phyloP scores from a whole-genome alignment of 2,888 invertebrate genomes.

The Lochmaea crataegi region DNA sequence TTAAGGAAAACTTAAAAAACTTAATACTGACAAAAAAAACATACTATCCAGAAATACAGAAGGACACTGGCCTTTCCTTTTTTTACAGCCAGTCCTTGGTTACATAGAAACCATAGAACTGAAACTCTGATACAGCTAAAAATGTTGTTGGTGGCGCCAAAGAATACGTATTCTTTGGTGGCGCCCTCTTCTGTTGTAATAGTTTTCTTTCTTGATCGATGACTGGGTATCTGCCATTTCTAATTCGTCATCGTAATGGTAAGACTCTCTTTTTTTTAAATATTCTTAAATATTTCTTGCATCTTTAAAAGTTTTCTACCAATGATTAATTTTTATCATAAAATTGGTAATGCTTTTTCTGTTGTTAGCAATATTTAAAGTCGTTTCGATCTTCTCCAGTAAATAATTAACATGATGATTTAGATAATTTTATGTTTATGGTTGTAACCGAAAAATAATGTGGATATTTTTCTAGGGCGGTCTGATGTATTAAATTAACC shows the following conservation, averaged over 20 bases:
- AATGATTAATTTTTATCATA: not conserved
- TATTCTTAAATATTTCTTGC: not conserved
- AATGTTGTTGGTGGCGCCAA: not conserved
- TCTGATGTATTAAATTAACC: slow-evolving; percentile 67
- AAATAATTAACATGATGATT: slow-evolving; percentile 70
- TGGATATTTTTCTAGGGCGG: slow-evolving; percentile 81
- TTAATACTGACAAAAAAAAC: too few relatives aligned
- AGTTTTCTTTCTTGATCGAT: slow-evolving; percentile 6
- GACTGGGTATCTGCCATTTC: slow-evolving; percentile 33
- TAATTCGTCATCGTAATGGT: slow-evolving; percentile 25
- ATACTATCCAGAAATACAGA: too few relatives aligned
- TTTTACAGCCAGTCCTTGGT: too few relatives aligned
- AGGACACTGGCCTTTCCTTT: too few relatives aligned
- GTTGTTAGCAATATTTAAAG: slow-evolving; percentile 6
- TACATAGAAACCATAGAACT: not conserved
- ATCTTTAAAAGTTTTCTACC: slow-evolving; percentile 5
- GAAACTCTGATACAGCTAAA: not conserved
- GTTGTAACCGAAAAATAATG: slow-evolving; percentile 73
- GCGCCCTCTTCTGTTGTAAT: not conserved
- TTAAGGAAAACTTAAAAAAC: too few relatives aligned
- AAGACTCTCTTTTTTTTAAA: slow-evolving; percentile 9
- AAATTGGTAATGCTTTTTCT: not conserved
- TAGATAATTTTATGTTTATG: slow-evolving; percentile 71
- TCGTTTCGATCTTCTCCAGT: not conserved
- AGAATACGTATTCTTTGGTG: too few relatives aligned